phyloP scores from a whole-genome alignment of 2,797 vertebrate species.

The Acanthiza pusilla region DNA sequence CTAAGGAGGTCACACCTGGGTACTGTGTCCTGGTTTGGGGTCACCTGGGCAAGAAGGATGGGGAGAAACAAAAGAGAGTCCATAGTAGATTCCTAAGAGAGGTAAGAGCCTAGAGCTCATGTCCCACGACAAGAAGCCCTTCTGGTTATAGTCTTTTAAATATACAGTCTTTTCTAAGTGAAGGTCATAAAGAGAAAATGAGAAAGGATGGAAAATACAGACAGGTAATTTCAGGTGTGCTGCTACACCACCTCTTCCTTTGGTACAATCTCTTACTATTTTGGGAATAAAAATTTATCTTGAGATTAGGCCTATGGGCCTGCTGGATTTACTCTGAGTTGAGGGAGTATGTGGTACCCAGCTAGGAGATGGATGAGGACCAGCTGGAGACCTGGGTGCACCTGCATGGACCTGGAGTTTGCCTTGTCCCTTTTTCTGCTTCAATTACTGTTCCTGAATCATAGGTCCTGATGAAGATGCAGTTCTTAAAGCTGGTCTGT shows the following conservation, averaged over 20 bases:
- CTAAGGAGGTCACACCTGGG: background rate
- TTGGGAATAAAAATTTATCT: background rate
- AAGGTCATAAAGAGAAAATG: background rate
- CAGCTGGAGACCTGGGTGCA: background rate
- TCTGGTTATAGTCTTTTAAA: background rate
- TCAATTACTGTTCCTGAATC: background rate
- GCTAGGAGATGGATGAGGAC: background rate
- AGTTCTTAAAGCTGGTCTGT: background rate
- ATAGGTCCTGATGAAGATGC: background rate
- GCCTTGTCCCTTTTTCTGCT: background rate
- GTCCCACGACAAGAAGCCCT: background rate
- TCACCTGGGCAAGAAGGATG: background rate
- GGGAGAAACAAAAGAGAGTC: background rate
- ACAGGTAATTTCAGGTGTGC: background rate
- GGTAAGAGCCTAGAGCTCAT: background rate
- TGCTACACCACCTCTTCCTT: background rate
- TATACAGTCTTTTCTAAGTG: background rate
- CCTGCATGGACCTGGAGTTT: background rate
- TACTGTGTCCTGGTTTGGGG: background rate
- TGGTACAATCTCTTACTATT: background rate
- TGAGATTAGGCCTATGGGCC: background rate
- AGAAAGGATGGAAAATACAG: background rate
- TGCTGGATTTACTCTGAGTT: background rate
- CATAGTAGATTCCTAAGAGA: background rate
- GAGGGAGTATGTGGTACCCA: background rate